Evolutionary conservation across 1,140 invertebrate species (phyloP), one percentile per base, ranked within the genome.

Genomic region (Drosophila hydei): DNA sequence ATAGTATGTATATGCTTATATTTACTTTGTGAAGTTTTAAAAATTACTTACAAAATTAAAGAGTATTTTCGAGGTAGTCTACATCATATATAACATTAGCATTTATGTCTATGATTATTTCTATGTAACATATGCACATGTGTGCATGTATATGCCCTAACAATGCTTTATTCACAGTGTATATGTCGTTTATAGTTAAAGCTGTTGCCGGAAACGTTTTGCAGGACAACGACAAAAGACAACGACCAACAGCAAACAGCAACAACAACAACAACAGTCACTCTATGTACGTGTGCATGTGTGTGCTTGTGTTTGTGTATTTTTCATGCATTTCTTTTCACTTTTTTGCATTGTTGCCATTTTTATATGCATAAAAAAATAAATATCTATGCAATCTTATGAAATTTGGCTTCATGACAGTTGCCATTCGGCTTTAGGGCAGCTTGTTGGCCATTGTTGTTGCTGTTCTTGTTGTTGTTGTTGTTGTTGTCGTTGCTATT

Each of bases 351-450:
- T n/a, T 4, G 43, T 42, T 51, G 21, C 9, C 30, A 45, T 55
- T 48, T 55, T 48, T 58, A 43, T 52, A 33, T 64, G 43, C 38
- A 52, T 42, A 51, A 67, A 51, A 47, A 33, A 33, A 11, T 33
- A 33, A 38, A 50, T 47, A 61, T 73, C 56, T 60, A 63, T 60
- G 69, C 79, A 74, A 68, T 87, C 67, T 87, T 87, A 81, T 80
- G 62, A 85, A 80, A 87, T 85, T 81, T 70, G 59, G 54, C 74
- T 67, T 60, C 70, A 81, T 87, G 80, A 81, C 80, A 71, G 74
- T 87, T 77, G 45, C 69, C 27, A 64, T 75, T 36, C 77, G 74
- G 64, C 81, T 85, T 75, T 40, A 30, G 77, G 74, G 59, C 63
- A 59, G 70, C 38, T 54, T 52, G 33, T 30, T 45, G 50, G 48